Evolutionary conservation across 1,140 invertebrate genomes (phyloP), one percentile per base, ranked within the genome.

Genomic region (Diachasmimorpha longicaudata): DNA sequence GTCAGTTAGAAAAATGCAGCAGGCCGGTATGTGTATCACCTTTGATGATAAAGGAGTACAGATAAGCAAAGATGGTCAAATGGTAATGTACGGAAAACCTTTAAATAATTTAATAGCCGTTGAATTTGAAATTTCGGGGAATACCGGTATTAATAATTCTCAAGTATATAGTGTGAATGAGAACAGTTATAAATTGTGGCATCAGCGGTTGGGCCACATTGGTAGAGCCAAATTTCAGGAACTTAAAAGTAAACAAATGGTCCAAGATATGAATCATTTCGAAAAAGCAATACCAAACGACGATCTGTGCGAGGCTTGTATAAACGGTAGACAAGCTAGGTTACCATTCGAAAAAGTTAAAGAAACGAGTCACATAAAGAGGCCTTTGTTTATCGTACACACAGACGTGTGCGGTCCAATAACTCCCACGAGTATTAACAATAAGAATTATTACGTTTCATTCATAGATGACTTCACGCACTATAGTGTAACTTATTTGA

Each of bases 281-380:
- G 31, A 75, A n/a, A 76, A 68, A 14, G 42, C 55, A 16, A 39
- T 1, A 23, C 85, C 83, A 72, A 80, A 77, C 79, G 77, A 83
- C 76, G 72, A 81, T 46, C 77, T 88, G 70, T 89, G n/a, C n/a
- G n/a, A n/a, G n/a, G n/a, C n/a, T n/a, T n/a, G n/a, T n/a, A n/a
- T n/a, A n/a, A n/a, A n/a, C n/a, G 86, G 87, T 36, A 88, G 88
- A 81, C 85, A 88, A 82, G 74, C 79, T 42, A 70, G 83, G 86
- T 75, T 86, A 81, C 10, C 83, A 86, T 85, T 80, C 46, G 11
- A 58, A 21, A 79, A 78, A 39, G 37, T 5, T 5, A 39, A 23
- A 4, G 0, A 11, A 78, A 79, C 25, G 67, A 78, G 0, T 72
- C 21, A 78, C n/a, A 42, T 80, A 31, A 73, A 74, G 36, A 16